Evolutionary conservation across 2,888 invertebrate genomes (phyloP), one percentile per base, ranked within the genome.

Genomic region (Linyphia triangularis): DNA sequence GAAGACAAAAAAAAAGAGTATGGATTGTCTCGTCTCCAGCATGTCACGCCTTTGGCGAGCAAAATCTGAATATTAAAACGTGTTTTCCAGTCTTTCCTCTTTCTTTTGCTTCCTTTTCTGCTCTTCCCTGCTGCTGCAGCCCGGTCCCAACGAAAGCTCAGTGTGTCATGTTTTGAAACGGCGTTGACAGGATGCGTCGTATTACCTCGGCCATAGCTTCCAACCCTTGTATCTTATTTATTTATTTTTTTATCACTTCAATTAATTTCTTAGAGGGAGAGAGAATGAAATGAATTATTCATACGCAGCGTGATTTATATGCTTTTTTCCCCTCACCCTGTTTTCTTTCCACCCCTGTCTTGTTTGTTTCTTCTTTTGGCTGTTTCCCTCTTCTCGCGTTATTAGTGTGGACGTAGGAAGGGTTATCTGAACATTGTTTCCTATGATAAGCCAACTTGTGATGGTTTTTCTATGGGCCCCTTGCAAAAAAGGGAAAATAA

Each of bases 41-140:
- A 9, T 81, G 81, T 88, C 86, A 88, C 81, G 86, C 81, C 86
- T 69, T 33, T 73, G 63, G 63, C 63, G 37, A 75, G 81, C 63
- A 67, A 81, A 81, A 88, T 88, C 86, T 88, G 86, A 88, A 88
- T 88, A 88, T 88, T 88, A 88, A 88, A 88, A 82, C 86, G 75
- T 88, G 86, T 88, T 88, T 79, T 86, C 85, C 57, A 51, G 79
- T 57, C 65, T 26, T 59, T 37, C 22, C 30, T 72, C 22, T 61
- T 61, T 4, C 57, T 24, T 77, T 24, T 37, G 59, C 43, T 13
- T 63, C 19, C 19, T n/a, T 75, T 1, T 33, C 28, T 26, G n/a
- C 19, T 30, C 43, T 30, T 28, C 67, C 30, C 19, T 67, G 79
- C 43, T 24, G 33, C 61, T 79, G 30, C 24, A 63, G 3, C 77